A percentile compares a stretch with the other conserved stretches of the same genome.
These are phyloP conservation scores for Pissodes strobi DNA, from an alignment of 1,140 invertebrate genomes.

Conservation along the genomic window DNA sequence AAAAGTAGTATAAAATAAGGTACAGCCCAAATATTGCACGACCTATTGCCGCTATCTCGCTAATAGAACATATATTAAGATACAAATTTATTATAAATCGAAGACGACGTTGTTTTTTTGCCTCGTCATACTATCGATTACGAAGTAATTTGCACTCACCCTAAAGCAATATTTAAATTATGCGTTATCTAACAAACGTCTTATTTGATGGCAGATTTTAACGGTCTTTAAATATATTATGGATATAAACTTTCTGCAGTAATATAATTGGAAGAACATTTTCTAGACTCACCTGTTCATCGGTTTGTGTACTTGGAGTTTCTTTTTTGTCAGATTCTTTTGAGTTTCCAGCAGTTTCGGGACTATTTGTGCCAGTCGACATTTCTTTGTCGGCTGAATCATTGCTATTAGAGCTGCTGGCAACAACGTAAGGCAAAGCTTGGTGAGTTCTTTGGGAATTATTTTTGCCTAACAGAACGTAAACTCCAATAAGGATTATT, in stretches of 20 bases:
- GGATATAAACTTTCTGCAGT: too few relatives aligned
- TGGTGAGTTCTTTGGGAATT: conserved; percentile 65
- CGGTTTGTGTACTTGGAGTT: conserved; percentile 37
- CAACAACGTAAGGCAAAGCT: conserved; percentile 78
- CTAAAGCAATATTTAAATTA: too few relatives aligned
- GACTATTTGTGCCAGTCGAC: conserved; percentile 64
- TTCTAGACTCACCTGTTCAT: conserved; percentile 50
- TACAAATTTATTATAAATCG: too few relatives aligned
- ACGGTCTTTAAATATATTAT: too few relatives aligned
- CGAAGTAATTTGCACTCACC: too few relatives aligned
- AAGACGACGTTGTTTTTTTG: too few relatives aligned
- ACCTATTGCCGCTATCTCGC: not conserved
- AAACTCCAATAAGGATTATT: not conserved
- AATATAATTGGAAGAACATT: too few relatives aligned
- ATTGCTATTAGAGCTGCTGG: conserved; percentile 60
- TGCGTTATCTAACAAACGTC: too few relatives aligned
- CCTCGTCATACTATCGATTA: too few relatives aligned
- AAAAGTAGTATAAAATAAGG: conserved; percentile 1
- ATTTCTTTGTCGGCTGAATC: conserved; percentile 62
- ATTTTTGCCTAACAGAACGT: conserved; percentile 66
- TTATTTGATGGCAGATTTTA: too few relatives aligned
- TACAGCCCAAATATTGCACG: not conserved
- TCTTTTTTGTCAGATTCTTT: conserved; percentile 64
- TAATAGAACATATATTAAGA: too few relatives aligned
- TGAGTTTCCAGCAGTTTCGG: conserved; percentile 54